Percentiles rank a stretch among this genome's conserved stretches.
Evolutionary conservation across 2,113 vertebrate species (phyloP).

Genomic region (Cavia porcellus): DNA sequence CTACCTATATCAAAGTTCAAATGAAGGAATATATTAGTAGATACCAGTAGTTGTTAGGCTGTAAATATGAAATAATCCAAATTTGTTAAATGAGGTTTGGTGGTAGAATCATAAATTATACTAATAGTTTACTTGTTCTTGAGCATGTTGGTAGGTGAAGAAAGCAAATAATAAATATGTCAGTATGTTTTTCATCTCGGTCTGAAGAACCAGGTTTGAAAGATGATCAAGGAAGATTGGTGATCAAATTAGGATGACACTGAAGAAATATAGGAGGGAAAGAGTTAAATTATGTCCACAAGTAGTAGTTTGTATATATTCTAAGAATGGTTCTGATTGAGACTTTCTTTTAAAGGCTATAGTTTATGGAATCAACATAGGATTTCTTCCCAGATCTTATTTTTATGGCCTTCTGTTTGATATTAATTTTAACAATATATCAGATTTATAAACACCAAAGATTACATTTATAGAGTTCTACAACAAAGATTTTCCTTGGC

Average conservation of each 20-base stretch:
- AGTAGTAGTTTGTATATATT: not conserved
- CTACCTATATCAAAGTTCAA: conserved; percentile 31
- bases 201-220: not conserved
- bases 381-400: not conserved
- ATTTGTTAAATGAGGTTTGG: conserved; percentile 3
- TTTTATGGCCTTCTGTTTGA: not conserved
- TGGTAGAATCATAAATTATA: not conserved
- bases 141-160: not conserved
- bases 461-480: not conserved
- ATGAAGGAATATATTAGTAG: not conserved
- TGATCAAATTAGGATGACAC: not conserved
- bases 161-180: not conserved
- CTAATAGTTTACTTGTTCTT: not conserved
- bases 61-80: conserved; percentile 12
- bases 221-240: not conserved
- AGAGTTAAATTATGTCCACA: not conserved
- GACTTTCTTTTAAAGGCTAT: not conserved
- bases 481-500: not conserved
- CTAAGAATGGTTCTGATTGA: not conserved
- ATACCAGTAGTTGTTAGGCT: not conserved
- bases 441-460: not conserved
- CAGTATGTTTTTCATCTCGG: not conserved
- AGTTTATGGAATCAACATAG: not conserved
- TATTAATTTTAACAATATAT: not conserved
- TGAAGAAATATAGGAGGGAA: not conserved